Percentiles rank a stretch among this genome's conserved stretches.
phyloP scores from a whole-genome alignment of 2,888 invertebrate genomes.

The Cheilosia impressa region DNA sequence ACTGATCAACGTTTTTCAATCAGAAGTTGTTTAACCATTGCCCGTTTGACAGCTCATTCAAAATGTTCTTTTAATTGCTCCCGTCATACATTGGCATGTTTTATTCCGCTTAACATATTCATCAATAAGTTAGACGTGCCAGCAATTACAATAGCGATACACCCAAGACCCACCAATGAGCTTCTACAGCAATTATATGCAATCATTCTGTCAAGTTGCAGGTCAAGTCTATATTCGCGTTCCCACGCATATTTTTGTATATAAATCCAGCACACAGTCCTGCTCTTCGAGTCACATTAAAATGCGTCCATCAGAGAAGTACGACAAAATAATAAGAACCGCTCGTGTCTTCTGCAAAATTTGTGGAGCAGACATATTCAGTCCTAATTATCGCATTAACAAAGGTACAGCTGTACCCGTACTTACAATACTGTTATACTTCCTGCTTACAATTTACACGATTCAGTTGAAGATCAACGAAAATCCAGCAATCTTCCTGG shows the following conservation, averaged over 20 bases:
- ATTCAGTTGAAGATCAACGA: conserved; percentile 35
- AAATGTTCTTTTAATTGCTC: too few species aligned
- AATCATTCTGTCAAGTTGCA: background rate
- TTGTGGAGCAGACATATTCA: conserved; percentile 51
- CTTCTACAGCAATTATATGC: background rate
- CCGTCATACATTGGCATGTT: too few species aligned
- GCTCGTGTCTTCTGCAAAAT: conserved; percentile 21
- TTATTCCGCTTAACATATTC: too few species aligned
- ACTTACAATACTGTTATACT: conserved; percentile 47
- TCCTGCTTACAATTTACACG: conserved; percentile 51
- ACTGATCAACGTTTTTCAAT: too few species aligned
- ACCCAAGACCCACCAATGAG: too few species aligned
- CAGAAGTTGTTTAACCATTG: too few species aligned
- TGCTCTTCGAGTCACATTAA: background rate
- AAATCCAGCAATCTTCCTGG: conserved; percentile 32
- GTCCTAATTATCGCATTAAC: conserved; percentile 49
- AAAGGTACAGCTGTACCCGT: background rate
- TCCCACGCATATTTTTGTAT: background rate
- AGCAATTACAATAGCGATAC: too few species aligned
- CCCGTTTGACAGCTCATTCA: too few species aligned
- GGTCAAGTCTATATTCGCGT: background rate
- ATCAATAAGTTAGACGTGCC: too few species aligned
- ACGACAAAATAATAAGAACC: conserved; percentile 10
- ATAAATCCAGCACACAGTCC: background rate
- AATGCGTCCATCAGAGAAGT: conserved; percentile 60